These are phyloP conservation scores for Harpegnathos saltator DNA, from an alignment of 1,140 invertebrate species.

Conservation along the genomic window DNA sequence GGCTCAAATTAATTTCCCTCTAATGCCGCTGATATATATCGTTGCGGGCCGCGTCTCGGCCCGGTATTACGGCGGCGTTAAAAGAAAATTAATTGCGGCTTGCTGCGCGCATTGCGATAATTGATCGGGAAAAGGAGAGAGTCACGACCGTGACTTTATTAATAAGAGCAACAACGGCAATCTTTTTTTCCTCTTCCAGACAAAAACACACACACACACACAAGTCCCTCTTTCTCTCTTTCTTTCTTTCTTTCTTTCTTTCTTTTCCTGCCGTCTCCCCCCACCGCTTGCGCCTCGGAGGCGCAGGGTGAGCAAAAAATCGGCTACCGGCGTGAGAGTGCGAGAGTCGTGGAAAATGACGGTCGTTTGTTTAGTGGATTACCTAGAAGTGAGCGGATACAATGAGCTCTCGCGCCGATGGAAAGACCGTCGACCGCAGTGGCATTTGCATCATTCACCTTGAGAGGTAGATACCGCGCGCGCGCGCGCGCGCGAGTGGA, in stretches of 20 bases:
- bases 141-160: neutral
- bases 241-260: too few relatives aligned
- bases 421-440: constrained; percentile 74
- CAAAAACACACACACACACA: too few relatives aligned
- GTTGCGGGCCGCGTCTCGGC: constrained; percentile 28
- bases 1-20: constrained; percentile 56
- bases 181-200: too few relatives aligned
- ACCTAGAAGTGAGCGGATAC: constrained; percentile 71
- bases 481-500: too few relatives aligned
- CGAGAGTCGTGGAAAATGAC: constrained; percentile 39
- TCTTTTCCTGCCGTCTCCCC: too few relatives aligned
- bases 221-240: neutral
- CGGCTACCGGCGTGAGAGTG: neutral
- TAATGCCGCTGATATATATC: constrained; percentile 56
- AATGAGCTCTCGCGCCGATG: constrained; percentile 64
- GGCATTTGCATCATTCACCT: constrained; percentile 77
- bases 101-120: constrained; percentile 29
- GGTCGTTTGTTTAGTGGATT: constrained; percentile 67
- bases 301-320: neutral
- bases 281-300: neutral
- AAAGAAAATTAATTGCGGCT: constrained; percentile 40
- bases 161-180: neutral
- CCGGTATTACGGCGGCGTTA: constrained; percentile 25
- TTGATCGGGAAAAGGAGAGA: neutral
- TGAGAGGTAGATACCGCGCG: constrained; percentile 73